phyloP scores from a whole-genome alignment of 2,797 vertebrate species.

The Hirundo rustica region DNA sequence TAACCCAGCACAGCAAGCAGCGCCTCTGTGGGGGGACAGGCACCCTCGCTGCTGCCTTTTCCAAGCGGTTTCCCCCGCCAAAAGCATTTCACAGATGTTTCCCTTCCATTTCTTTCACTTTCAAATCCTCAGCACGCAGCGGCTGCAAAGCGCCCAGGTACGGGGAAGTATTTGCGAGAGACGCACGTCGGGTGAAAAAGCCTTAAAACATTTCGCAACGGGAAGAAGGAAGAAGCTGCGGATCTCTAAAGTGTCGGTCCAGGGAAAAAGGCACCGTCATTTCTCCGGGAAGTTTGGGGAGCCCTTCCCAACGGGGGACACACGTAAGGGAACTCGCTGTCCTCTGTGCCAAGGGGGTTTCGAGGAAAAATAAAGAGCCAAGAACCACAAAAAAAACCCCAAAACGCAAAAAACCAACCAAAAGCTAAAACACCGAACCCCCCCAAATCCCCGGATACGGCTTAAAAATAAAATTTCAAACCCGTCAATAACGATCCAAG shows the following conservation, averaged over 20 bases:
- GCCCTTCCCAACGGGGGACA: neutral
- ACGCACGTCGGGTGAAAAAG: neutral
- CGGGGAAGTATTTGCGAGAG: neutral
- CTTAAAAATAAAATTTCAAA: neutral
- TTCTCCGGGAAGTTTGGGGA: neutral
- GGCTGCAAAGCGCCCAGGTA: neutral
- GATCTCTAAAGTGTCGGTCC: neutral
- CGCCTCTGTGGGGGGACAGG: neutral
- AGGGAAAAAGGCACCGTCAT: neutral
- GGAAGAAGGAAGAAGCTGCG: neutral
- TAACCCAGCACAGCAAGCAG: neutral
- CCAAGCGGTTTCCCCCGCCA: neutral
- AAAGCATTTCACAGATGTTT: neutral
- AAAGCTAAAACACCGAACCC: neutral
- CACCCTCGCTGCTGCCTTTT: neutral
- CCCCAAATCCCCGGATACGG: neutral
- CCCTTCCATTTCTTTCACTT: neutral
- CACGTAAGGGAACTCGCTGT: neutral
- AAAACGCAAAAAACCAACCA: no score
- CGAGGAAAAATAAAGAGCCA: neutral
- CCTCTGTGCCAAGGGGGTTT: neutral
- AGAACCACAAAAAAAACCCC: no score
- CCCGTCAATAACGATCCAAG: accelerated
- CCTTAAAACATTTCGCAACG: neutral
- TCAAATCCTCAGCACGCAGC: neutral